Percentiles rank a stretch among this genome's conserved stretches.
phyloP scores from a whole-genome alignment of 2,113 vertebrate species.

The Lampris megalopsis region DNA sequence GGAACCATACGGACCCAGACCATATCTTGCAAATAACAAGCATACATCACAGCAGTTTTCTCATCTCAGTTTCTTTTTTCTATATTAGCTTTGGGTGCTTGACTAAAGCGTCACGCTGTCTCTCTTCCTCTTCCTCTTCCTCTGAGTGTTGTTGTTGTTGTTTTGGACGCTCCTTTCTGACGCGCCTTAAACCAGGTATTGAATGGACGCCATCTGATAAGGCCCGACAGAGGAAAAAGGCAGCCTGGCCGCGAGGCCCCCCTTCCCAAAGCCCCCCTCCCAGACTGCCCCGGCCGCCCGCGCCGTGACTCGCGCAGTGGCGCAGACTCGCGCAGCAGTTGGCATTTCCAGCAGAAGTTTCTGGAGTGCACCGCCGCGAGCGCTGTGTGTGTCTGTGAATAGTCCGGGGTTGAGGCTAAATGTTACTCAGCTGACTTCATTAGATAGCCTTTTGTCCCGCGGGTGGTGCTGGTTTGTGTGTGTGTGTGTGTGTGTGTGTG shows the following conservation, averaged over 20 bases:
- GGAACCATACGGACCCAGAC: too few relatives aligned
- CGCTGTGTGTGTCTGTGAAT: conserved; percentile 25
- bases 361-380: not conserved
- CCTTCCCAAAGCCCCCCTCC: not conserved
- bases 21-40: too few relatives aligned
- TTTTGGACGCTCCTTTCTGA: not conserved
- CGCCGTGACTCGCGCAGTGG: not conserved
- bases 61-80: too few relatives aligned
- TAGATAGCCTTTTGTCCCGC: conserved; percentile 19
- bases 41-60: too few relatives aligned
- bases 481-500: too few relatives aligned
- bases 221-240: not conserved
- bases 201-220: conserved; percentile 1
- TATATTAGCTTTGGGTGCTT: too few relatives aligned
- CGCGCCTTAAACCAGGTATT: not conserved
- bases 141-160: not conserved
- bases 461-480: not conserved
- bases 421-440: conserved; percentile 50
- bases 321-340: not conserved
- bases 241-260: not conserved
- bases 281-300: conserved; percentile 8
- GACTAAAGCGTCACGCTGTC: too few relatives aligned
- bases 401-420: conserved; percentile 26
- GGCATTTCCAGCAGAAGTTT: conserved; percentile 31
- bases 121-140: not conserved